These are phyloP conservation scores for Diorhabda elongata DNA, from an alignment of 1,140 invertebrate genomes.

Conservation along the genomic window DNA sequence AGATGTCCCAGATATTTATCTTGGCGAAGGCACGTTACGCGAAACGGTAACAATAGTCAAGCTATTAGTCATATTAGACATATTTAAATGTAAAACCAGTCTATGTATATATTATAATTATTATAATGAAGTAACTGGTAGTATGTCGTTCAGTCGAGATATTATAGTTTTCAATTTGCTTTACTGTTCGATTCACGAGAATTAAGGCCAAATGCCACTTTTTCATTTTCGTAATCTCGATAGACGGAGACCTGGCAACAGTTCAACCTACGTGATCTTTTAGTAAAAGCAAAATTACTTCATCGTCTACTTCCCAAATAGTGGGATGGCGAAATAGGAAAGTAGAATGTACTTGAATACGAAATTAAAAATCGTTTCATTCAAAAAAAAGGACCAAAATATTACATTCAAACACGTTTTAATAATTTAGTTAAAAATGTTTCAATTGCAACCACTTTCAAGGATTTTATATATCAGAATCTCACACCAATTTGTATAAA, in stretches of 20 bases:
- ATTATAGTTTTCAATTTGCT: not conserved
- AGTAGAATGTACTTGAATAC: too few relatives aligned
- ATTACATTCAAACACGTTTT: too few relatives aligned
- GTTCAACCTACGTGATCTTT: not conserved
- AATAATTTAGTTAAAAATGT: too few relatives aligned
- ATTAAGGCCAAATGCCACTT: not conserved
- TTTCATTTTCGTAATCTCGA: not conserved
- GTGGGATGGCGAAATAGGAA: too few relatives aligned
- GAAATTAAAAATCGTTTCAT: too few relatives aligned
- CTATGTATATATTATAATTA: not conserved
- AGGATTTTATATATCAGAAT: too few relatives aligned
- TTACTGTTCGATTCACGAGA: not conserved
- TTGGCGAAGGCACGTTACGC: not conserved
- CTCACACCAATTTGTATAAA: too few relatives aligned
- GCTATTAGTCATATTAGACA: not conserved
- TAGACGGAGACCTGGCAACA: not conserved
- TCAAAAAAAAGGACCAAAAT: too few relatives aligned
- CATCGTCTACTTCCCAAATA: too few relatives aligned
- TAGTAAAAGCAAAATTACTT: not conserved
- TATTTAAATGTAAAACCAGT: not conserved
- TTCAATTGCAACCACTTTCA: too few relatives aligned
- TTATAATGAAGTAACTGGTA: not conserved
- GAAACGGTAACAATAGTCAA: not conserved
- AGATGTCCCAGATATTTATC: not conserved
- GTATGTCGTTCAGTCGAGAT: not conserved